Conservation (phyloP, 2,797 vertebrate species). For the Sebastes hubbsi region DNA sequence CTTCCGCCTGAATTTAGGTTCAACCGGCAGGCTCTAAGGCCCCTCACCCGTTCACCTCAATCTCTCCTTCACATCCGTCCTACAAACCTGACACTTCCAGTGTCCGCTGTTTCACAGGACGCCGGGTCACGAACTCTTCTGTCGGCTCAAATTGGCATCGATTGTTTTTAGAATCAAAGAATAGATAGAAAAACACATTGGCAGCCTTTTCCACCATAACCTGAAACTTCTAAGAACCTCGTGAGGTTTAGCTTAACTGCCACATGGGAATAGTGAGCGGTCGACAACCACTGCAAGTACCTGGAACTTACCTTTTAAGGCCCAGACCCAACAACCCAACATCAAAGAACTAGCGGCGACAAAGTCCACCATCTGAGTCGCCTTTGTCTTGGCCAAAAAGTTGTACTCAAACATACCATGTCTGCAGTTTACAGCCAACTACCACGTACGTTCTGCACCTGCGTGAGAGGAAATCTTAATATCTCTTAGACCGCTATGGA, state of each 20-base stretch:
- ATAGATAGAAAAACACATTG: background rate
- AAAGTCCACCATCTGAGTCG: too few relatives aligned
- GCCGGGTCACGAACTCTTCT: background rate
- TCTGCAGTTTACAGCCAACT: too few relatives aligned
- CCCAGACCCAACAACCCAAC: too few relatives aligned
- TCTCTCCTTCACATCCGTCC: conserved; percentile 49
- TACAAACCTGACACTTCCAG: conserved; percentile 39
- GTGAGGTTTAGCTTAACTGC: background rate
- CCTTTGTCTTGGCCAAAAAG: too few relatives aligned
- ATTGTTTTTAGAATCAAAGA: background rate
- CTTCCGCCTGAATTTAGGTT: conserved; percentile 72
- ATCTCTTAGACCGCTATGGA: too few relatives aligned
- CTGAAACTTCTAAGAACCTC: background rate
- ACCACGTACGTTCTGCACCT: too few relatives aligned
- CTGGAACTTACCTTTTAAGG: background rate
- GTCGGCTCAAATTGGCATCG: background rate
- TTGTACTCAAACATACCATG: fast-evolving
- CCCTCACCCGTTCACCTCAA: conserved; percentile 41
- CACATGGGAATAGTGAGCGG: background rate
- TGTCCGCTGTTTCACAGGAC: conserved; percentile 14
- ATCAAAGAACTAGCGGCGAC: too few relatives aligned
- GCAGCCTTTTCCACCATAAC: background rate
- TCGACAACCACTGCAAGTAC: background rate
- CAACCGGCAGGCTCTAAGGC: conserved; percentile 22
- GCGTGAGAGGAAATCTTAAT: too few relatives aligned